Evolutionary conservation across 1,140 invertebrate species (phyloP), one percentile per base, ranked within the genome.

Genomic region (Macrobrachium nipponense): DNA sequence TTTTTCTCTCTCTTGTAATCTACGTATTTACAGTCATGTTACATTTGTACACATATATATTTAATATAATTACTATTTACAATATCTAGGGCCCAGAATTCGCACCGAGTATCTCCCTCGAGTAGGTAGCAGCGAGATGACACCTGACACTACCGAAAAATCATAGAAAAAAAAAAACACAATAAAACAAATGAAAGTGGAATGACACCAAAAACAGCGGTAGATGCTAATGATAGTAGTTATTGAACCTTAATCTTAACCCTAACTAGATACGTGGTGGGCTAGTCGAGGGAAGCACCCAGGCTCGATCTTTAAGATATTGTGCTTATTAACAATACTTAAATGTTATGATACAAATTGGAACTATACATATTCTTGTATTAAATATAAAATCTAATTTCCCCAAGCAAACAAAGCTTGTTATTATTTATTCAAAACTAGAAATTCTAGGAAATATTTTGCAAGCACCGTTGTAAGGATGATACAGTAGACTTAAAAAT

Each of bases 371-470:
- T 64, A 75, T 27, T 82, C 70, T 36, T 83, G 70, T 83, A 76
- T 44, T 83, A 83, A 83, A 83, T 83, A 83, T 83, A 83, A 83
- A 83, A 83, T 83, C 23, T 83, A 83, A 64, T 83, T 20, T 83
- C 60, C 27, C 70, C 72, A 43, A 62, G 59, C 61, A 83, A 23
- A 36, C 70, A 73, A 36, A 73, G 51, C 51, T 12, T 83, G 62
- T 83, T 64, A 36, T 36, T 76, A 62, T 75, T 43, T 75, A 15
- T n/a, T 66, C 59, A 73, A 82, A 82, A 73, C 80, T 75, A 82
- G 59, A 61, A 58, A 82, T 58, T 82, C 80, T 75, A 72, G 20
- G n/a, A 20, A 73, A 59, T 58, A 70, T 70, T 51, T 27, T 68
- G 80, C 68, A 73, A 75, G 80, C 80, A 80, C 79, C 79, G 64